Base-by-base conservation (phyloP, 1,140 invertebrate species). In the Zaprionus tsacasi region DNA sequence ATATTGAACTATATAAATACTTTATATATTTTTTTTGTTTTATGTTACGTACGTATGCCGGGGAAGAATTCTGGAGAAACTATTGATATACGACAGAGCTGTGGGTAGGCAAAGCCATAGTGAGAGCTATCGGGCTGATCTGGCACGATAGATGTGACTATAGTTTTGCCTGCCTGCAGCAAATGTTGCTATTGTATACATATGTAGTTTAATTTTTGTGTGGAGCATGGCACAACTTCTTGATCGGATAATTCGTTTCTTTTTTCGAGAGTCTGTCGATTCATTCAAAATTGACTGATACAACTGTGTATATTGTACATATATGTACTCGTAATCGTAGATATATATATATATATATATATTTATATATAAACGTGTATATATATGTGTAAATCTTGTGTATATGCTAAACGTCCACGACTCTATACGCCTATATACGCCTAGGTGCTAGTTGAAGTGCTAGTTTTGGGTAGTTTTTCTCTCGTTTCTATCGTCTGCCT, bases 1-100 rank as follows among this genome's bases (percentile, higher is more conserved):
- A 76, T 80, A 90, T 90, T 79, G 86, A 89, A 81, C 86, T 90
- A 89, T 90, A 83, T 89, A 90, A 88, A 90, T 89, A 85, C 78
- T 79, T 85, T 67, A 57, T 52, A 60, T 21, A 21, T 21, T 2
- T 21, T 71, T 48, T 64, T 74, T 63, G 36, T 66, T 58, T 78
- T 69, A 68, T 72, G 56, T 83, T 68, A 70, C 58, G 30, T 73
- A 73, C 65, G 71, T 81, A 79, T 77, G 75, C 77, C 75, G 69
- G 79, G 82, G 79, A 88, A 87, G 83, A 82, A 73, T 81, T 70
- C 69, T 74, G 75, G 50, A 75, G 66, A 78, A 64, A 78, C 76
- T 70, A 54, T 78, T 43, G 48, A 58, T 56, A 65, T 40, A 60
- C 36, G 36, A 61, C 48, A 64, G n/a, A 45, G 11, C 15, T 17